A percentile compares a stretch with the other conserved stretches of the same genome.
Evolutionary conservation across 2,797 vertebrate genomes (phyloP).

Genomic region (Poecile montanus): DNA sequence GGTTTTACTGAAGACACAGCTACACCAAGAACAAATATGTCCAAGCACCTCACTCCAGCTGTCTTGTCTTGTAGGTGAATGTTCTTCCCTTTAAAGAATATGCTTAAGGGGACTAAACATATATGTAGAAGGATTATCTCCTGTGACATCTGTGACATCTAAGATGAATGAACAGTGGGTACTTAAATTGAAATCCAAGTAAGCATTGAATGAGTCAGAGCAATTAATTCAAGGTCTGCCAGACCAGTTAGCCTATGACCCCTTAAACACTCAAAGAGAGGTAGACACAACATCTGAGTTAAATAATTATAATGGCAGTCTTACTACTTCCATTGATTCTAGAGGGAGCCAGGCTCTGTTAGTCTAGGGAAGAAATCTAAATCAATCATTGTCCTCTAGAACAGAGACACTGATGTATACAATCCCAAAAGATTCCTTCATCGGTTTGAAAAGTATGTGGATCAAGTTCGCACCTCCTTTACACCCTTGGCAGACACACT

Average conservation of each 20-base stretch:
- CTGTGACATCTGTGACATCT: slow-evolving; percentile 41
- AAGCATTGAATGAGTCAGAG: slow-evolving; percentile 55
- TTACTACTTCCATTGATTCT: slow-evolving; percentile 43
- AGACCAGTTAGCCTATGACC: slow-evolving; percentile 58
- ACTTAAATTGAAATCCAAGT: slow-evolving; percentile 58
- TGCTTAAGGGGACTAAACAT: not conserved
- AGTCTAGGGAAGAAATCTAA: slow-evolving; percentile 30
- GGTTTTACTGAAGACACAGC: not conserved
- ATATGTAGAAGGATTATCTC: slow-evolving; percentile 39
- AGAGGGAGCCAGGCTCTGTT: slow-evolving; percentile 24
- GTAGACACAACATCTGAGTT: slow-evolving; percentile 47
- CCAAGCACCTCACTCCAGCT: slow-evolving; percentile 31
- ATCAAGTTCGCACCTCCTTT: slow-evolving; percentile 12
- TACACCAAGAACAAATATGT: not conserved
- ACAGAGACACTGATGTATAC: not conserved
- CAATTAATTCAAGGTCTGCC: slow-evolving; percentile 57
- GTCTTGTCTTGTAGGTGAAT: slow-evolving; percentile 33
- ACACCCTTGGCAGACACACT: not conserved
- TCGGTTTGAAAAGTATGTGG: not conserved
- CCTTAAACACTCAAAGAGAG: slow-evolving; percentile 45
- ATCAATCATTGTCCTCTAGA: slow-evolving; percentile 41
- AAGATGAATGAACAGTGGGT: slow-evolving; percentile 48
- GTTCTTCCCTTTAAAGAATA: slow-evolving; percentile 29
- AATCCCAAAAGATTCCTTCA: slow-evolving; percentile 5
- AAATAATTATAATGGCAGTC: slow-evolving; percentile 41